phyloP scores from a whole-genome alignment of 1,140 invertebrate genomes.

The Philotrypesis tridentata region DNA sequence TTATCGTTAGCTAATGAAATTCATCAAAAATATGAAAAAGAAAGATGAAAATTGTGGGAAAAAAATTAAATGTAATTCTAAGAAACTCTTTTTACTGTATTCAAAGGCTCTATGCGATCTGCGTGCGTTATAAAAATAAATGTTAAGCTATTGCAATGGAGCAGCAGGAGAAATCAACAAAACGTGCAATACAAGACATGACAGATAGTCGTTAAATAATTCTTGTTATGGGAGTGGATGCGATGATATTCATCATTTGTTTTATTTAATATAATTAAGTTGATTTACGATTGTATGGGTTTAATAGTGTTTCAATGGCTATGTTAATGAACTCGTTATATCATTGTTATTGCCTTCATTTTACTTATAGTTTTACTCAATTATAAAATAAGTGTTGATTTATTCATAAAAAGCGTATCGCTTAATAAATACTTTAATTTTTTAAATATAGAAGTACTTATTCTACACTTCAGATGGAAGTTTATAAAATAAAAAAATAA shows the following conservation, averaged over 20 bases:
- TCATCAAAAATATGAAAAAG: not conserved
- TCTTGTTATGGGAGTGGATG: not conserved
- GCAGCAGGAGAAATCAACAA: not conserved
- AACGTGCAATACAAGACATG: not conserved
- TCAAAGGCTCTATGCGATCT: not conserved
- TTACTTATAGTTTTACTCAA: not conserved
- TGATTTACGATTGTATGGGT: not conserved
- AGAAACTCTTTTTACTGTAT: slow-evolving; percentile 4
- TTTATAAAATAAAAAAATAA: not conserved
- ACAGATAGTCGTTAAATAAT: not conserved
- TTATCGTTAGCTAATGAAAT: slow-evolving; percentile 36
- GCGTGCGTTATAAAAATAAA: not conserved
- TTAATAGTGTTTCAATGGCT: not conserved
- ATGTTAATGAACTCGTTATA: not conserved
- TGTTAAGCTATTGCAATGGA: not conserved
- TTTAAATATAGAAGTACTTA: too few relatives aligned
- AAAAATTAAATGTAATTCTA: not conserved
- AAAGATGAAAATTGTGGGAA: not conserved
- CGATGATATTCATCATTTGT: not conserved
- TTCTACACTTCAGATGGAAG: too few relatives aligned
- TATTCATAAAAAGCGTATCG: not conserved
- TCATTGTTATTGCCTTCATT: not conserved
- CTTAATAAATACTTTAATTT: too few relatives aligned
- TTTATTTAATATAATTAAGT: not conserved
- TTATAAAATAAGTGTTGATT: not conserved